phyloP scores from a whole-genome alignment of 2,888 invertebrate genomes.

The Perdita meconis region DNA sequence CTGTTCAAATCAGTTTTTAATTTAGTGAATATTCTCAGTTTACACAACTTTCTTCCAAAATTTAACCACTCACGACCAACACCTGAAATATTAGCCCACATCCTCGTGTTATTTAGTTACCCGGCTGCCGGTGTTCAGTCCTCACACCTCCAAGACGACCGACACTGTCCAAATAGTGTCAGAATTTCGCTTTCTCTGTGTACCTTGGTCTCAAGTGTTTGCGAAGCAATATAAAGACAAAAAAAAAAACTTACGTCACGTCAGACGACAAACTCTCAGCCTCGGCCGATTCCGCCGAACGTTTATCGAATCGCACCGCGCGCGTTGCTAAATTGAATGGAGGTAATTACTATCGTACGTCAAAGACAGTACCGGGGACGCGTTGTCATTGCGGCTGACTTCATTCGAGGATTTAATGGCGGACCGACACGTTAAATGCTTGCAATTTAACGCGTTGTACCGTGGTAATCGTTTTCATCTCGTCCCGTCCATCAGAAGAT shows the following conservation, averaged over 20 bases:
- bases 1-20: too few species aligned
- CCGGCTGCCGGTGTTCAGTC: constrained; percentile 25
- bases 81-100: not conserved
- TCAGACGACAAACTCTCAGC: not conserved
- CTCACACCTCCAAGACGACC: constrained; percentile 23
- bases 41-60: too few species aligned
- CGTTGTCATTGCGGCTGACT: constrained; percentile 32
- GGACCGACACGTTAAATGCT: constrained; percentile 9
- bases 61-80: not conserved
- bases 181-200: constrained; percentile 1
- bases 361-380: constrained; percentile 7
- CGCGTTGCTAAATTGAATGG: constrained; percentile 28
- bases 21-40: too few species aligned
- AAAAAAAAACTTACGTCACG: constrained; percentile 36
- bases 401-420: not conserved
- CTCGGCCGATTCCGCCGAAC: not conserved
- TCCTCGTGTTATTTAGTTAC: not conserved
- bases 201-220: constrained; percentile 21
- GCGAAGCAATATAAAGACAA: constrained; percentile 8
- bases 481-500: not conserved
- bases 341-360: constrained; percentile 30
- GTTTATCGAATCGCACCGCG: constrained; percentile 22
- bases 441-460: constrained; percentile 13
- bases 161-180: constrained; percentile 25
- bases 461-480: constrained; percentile 1